phyloP scores from a whole-genome alignment of 2,113 vertebrate genomes.

The rat (Rattus norvegicus) region GRCr8 NC_086027.1:115936001-115936500 shows the following conservation, averaged over 20 bases:
- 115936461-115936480: background rate
- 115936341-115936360: background rate
- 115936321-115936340: background rate
- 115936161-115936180: background rate
- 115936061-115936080: background rate
- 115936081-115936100: background rate
- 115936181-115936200: background rate
- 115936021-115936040: background rate
- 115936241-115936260: background rate
- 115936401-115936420: background rate
- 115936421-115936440: background rate
- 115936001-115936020: background rate
- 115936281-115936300: background rate
- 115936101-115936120: background rate
- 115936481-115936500: background rate
- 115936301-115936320: background rate
- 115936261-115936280: background rate
- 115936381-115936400: background rate
- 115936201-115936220: background rate
- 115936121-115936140: background rate
- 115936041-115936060: background rate
- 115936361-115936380: background rate
- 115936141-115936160: background rate
- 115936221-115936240: background rate
- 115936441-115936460: background rate